phyloP scores from a whole-genome alignment of 35 echinoderm and acorn worm species.

The Anneissia japonica region DNA sequence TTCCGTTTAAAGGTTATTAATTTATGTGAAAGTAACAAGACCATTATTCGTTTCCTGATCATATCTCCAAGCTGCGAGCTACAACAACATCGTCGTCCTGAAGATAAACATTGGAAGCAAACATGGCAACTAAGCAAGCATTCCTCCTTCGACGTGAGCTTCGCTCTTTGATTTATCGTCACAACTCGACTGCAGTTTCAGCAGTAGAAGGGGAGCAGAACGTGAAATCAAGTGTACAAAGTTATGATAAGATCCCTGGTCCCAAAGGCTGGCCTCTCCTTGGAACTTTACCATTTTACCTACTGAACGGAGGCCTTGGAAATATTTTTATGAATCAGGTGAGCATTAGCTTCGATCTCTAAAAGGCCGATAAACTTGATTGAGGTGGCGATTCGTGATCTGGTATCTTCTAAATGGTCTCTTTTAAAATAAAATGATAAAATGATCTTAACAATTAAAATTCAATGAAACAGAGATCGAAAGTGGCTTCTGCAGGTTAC shows the following conservation, averaged over 20 bases:
- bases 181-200: neutral
- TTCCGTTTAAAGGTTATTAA: too few relatives aligned
- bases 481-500: too few relatives aligned
- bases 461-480: too few relatives aligned
- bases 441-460: too few relatives aligned
- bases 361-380: too few relatives aligned
- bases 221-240: slow-evolving; percentile 4
- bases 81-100: too few relatives aligned
- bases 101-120: neutral
- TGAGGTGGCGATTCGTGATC: too few relatives aligned
- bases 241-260: slow-evolving; percentile 74
- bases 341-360: slow-evolving; percentile 8
- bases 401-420: too few relatives aligned
- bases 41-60: too few relatives aligned
- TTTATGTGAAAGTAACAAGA: too few relatives aligned
- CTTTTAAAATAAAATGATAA: too few relatives aligned
- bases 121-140: neutral
- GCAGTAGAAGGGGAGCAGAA: neutral
- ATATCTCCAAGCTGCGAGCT: too few relatives aligned
- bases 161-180: neutral
- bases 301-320: slow-evolving; percentile 63
- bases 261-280: slow-evolving; percentile 77
- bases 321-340: slow-evolving; percentile 80
- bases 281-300: slow-evolving; percentile 66
- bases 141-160: neutral